Evolutionary conservation across 2,888 invertebrate genomes (phyloP), one percentile per base, ranked within the genome.

Genomic region (Hartigia nigra): DNA sequence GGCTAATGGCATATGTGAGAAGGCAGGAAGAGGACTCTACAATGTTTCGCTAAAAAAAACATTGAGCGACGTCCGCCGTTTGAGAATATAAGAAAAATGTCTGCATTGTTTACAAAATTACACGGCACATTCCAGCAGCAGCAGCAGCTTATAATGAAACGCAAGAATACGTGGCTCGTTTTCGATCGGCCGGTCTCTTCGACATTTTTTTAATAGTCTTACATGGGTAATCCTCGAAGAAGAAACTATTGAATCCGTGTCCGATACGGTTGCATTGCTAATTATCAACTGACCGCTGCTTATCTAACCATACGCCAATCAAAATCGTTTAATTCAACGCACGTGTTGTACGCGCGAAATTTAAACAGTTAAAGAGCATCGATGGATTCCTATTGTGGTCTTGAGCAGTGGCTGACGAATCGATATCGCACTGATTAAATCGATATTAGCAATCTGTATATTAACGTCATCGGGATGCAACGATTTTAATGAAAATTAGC

Each of bases 91-190:
- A 55, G 55, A 55, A 55, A 55, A 78, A 79, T 80, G 79, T 80
- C 82, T 81, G 81, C 81, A 87, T 84, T 77, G 78, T 83, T 85
- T 87, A 76, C 83, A 81, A 80, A 81, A 80, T 84, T 86, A 80
- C 82, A 85, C 85, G 82, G 87, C 87, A 91, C 90, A 90, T 91
- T 91, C 91, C 91, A 90, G 86, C 87, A 87, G 88, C 89, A 90
- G 90, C 91, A 90, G 86, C 87, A 87, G 88, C 89, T 90, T 90
- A 86, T 86, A 86, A 85, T 80, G 83, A 84, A 79, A 81, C 83
- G 84, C 83, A 69, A 79, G 77, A 77, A 72, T 75, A 74, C 70
- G 75, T 74, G 77, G 77, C 77, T 79, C 69, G 69, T 79, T 69
- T 76, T 79, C 74, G 69, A 76, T 69, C 76, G 74, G 78, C 74